phyloP scores from a whole-genome alignment of 2,113 vertebrate species.

The Leptocoma aspasia region DNA sequence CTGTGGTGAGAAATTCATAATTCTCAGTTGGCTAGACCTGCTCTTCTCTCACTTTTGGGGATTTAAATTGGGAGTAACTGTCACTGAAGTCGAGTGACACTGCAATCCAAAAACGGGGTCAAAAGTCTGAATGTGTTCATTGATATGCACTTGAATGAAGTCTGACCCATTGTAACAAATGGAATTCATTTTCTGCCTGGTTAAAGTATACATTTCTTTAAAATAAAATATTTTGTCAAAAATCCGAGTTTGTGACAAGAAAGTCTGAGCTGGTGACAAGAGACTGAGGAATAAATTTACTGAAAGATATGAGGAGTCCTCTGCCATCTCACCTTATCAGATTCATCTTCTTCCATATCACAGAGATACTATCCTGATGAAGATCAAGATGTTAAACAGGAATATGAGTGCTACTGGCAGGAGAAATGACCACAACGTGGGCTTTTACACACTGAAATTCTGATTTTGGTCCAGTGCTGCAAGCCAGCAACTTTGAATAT shows the following conservation, averaged over 20 bases:
- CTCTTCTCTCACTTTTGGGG: neutral
- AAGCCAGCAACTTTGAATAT: slow-evolving; percentile 70
- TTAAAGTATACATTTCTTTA: neutral
- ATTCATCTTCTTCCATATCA: slow-evolving; percentile 34
- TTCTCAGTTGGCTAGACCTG: neutral
- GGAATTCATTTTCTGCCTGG: neutral
- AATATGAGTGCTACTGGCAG: slow-evolving; percentile 64
- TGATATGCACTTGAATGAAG: neutral
- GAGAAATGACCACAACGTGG: slow-evolving; percentile 69
- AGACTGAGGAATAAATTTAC: neutral
- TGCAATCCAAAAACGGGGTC: neutral
- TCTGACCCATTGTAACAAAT: neutral
- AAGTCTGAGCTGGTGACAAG: neutral
- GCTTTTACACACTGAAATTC: slow-evolving; percentile 35
- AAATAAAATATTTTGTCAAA: neutral
- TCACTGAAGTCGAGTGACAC: neutral
- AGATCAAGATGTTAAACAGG: slow-evolving; percentile 50
- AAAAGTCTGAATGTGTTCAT: neutral
- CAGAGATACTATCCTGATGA: slow-evolving; percentile 52
- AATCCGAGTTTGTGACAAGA: neutral
- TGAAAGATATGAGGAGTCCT: neutral
- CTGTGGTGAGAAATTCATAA: neutral
- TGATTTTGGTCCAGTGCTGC: slow-evolving; percentile 18
- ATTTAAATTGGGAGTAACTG: neutral
- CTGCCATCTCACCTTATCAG: slow-evolving; percentile 37